These are phyloP conservation scores for Puntigrus tetrazona DNA, from an alignment of 2,113 vertebrate species.

Conservation along the genomic window DNA sequence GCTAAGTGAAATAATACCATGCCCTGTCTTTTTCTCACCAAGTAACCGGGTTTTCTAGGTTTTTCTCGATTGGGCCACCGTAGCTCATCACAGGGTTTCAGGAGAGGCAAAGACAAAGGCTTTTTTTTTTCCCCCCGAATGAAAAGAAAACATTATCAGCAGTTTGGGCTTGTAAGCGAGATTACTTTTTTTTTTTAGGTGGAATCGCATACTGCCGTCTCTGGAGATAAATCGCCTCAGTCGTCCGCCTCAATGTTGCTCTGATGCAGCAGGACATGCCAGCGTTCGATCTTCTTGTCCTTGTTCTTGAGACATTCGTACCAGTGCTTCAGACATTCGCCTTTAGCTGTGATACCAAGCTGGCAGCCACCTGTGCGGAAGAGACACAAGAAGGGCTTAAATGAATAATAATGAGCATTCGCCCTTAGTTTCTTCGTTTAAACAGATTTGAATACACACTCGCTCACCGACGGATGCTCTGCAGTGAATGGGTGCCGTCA, in stretches of 20 bases:
- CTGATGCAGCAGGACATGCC: constrained; percentile 92
- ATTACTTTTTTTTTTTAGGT: constrained; percentile 1
- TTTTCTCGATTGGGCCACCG: constrained; percentile 28
- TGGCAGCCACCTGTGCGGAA: constrained; percentile 82
- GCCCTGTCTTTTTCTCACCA: neutral
- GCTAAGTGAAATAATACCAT: neutral
- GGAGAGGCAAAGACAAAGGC: constrained; percentile 15
- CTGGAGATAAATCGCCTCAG: constrained; percentile 28
- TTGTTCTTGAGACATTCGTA: constrained; percentile 98
- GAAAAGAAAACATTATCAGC: constrained; percentile 13
- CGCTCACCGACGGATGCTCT: neutral
- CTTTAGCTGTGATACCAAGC: constrained; percentile 94
- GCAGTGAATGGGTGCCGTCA: neutral
- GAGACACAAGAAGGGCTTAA: neutral
- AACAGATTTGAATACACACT: neutral
- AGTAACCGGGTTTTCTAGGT: neutral
- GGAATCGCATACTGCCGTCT: constrained; percentile 1
- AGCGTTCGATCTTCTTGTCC: constrained; percentile 97
- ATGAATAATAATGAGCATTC: neutral
- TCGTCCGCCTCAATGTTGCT: constrained; percentile 79
- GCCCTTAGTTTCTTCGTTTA: neutral
- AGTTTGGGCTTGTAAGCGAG: neutral
- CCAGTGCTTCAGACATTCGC: constrained; percentile 97
- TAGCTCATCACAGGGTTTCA: constrained; percentile 22
- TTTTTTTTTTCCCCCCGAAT: neutral